Base-by-base conservation (phyloP, 2,797 vertebrate species). In the Eleutherodactylus coqui region DNA sequence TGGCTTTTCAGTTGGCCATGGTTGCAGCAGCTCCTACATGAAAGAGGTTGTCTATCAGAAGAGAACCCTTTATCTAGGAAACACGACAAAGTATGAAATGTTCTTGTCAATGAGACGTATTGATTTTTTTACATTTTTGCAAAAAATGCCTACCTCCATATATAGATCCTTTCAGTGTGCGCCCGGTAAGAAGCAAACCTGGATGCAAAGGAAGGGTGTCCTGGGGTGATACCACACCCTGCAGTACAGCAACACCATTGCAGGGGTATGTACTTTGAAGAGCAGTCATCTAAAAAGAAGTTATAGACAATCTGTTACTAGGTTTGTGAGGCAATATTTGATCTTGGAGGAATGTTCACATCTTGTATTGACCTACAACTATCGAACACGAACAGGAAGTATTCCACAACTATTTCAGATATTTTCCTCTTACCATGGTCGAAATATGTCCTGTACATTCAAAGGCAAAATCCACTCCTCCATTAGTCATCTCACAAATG, bases 371-470 rank as follows among this genome's bases (percentile, higher is more conserved):
- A 21, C 3, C 9, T 41, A 24, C 41, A 4, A 41, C 16, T 24
- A 11, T 27, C 3, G 41, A 43, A 43, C 24, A 27, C n/a, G 4
- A 43, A 73, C 11, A 27, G 11, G 0, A 72, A 24, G 7, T 32
- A 43, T n/a, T 72, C 36, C 38, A 6, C 41, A 45, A 43, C 3
- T 45, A 27, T 27, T 27, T 11, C 0, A 7, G 3, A 5, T 43
- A 29, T 64, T 79, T 17, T 79, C 14, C 29, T 36, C 93, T 86
- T 92, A 99, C 96, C 97, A 98, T 98, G 64, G 95, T 95, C 16
- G 95, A 93, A 0, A 92, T 95, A 17, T 88, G 95, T 64, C 97
- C 97, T 0, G 96, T 92, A 89, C 96, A 97, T 91, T 98, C 97
- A 4, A 98, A 97, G 13, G 95, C 96, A 83, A 96, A 98, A 90